Conservation (phyloP, 2,797 vertebrate species). For the Sternotherus odoratus region DNA sequence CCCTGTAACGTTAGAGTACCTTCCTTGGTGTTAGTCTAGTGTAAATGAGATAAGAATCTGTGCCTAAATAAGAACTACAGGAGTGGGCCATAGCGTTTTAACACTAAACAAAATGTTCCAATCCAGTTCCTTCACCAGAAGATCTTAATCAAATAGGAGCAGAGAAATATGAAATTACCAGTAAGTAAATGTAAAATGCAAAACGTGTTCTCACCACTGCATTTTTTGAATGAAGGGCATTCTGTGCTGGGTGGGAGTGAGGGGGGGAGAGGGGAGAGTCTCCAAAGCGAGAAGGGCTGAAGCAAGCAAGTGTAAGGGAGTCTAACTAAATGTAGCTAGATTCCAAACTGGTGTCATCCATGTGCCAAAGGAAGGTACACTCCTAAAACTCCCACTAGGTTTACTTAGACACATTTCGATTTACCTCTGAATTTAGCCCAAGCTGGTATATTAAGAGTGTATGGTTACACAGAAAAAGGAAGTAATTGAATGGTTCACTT, state of each 20-base stretch:
- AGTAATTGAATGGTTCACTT: neutral
- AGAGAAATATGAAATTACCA: neutral
- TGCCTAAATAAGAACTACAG: neutral
- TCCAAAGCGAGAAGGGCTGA: neutral
- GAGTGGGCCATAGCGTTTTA: neutral
- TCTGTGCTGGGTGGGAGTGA: neutral
- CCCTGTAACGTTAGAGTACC: neutral
- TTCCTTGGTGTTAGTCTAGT: neutral
- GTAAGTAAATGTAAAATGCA: neutral
- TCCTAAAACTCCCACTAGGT: neutral
- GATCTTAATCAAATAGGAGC: neutral
- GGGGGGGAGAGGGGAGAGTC: too few relatives aligned
- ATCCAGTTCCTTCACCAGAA: neutral
- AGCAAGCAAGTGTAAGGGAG: neutral
- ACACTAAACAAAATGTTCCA: neutral
- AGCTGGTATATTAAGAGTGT: neutral
- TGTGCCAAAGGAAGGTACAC: neutral
- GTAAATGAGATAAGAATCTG: neutral
- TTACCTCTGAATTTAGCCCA: neutral
- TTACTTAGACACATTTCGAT: neutral
- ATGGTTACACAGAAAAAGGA: neutral
- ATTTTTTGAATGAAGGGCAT: neutral
- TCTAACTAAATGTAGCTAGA: neutral
- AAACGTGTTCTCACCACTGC: neutral
- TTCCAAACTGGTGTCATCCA: neutral